Percentiles rank a stretch among this genome's conserved stretches.
These are phyloP conservation scores for Dinothrombium tinctorium DNA, from an alignment of 1,140 invertebrate species.

Conservation along the genomic window DNA sequence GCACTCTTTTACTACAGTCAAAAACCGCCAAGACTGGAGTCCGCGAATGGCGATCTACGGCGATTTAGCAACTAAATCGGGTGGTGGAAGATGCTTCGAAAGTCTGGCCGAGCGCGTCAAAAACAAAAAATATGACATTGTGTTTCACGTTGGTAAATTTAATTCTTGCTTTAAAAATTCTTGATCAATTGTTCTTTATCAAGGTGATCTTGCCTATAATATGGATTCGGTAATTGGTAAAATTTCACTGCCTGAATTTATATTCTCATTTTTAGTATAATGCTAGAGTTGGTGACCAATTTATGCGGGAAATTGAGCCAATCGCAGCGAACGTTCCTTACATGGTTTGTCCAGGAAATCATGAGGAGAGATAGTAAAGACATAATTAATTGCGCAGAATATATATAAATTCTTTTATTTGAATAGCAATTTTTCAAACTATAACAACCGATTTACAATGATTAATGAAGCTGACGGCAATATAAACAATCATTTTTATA, in stretches of 20 bases:
- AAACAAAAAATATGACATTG: constrained; percentile 48
- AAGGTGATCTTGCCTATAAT: constrained; percentile 71
- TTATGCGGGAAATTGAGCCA: constrained; percentile 67
- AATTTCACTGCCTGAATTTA: not conserved
- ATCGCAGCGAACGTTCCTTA: constrained; percentile 67
- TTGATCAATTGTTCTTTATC: not conserved
- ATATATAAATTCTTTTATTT: not conserved
- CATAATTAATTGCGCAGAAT: constrained; percentile 38
- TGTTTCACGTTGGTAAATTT: constrained; percentile 52
- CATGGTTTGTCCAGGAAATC: constrained; percentile 72
- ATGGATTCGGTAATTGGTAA: constrained; percentile 40
- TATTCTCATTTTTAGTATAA: constrained; percentile 26
- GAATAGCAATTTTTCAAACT: constrained; percentile 62
- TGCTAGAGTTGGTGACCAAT: constrained; percentile 54
- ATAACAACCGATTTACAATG: constrained; percentile 43
- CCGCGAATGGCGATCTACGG: constrained; percentile 49
- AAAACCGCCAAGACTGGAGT: constrained; percentile 6
- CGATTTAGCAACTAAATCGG: constrained; percentile 59
- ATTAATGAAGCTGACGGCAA: constrained; percentile 7
- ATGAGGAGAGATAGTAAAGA: constrained; percentile 59
- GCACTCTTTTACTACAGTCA: constrained; percentile 9
- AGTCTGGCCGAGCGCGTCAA: constrained; percentile 56
- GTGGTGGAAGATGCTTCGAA: constrained; percentile 48
- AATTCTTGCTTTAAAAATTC: not conserved
- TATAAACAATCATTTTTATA: constrained; percentile 15